Conservation (phyloP, 1,140 invertebrate species). For the Aleiodes sp. region DNA sequence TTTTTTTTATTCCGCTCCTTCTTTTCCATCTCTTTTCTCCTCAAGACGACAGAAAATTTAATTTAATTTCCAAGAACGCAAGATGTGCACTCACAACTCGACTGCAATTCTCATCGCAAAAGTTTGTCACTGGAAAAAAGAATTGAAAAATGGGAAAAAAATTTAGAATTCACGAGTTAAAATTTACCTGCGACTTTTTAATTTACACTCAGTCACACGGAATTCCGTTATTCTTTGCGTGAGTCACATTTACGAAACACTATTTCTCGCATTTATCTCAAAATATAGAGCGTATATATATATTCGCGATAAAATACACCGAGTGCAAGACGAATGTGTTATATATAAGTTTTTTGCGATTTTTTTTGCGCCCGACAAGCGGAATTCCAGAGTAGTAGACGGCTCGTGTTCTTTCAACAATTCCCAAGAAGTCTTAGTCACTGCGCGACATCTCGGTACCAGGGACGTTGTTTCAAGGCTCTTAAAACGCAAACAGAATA, state of each 20-base stretch:
- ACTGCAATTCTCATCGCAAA: background rate
- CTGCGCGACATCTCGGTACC: conserved; percentile 22
- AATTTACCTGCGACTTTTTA: background rate
- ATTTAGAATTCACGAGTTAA: background rate
- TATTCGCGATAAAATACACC: background rate
- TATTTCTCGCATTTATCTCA: background rate
- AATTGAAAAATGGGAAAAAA: background rate
- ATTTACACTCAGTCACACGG: conserved; percentile 9
- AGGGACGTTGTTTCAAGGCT: conserved; percentile 10
- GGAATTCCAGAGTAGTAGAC: conserved; percentile 27
- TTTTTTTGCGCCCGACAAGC: background rate
- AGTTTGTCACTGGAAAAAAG: background rate
- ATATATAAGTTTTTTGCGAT: background rate
- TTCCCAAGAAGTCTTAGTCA: conserved; percentile 35
- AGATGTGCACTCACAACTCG: conserved; percentile 3
- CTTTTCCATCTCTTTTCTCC: background rate
- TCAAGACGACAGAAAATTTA: background rate
- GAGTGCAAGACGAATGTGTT: background rate
- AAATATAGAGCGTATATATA: background rate
- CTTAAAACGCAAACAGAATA: conserved; percentile 14
- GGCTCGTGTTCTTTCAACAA: conserved; percentile 19
- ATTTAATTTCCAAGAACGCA: background rate
- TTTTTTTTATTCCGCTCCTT: background rate
- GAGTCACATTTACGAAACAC: background rate
- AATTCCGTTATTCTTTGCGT: conserved; percentile 2